A percentile compares a stretch with the other conserved stretches of the same genome.
Conservation (phyloP, 2,888 invertebrate genomes). For the Auanema freiburgensis region DNA sequence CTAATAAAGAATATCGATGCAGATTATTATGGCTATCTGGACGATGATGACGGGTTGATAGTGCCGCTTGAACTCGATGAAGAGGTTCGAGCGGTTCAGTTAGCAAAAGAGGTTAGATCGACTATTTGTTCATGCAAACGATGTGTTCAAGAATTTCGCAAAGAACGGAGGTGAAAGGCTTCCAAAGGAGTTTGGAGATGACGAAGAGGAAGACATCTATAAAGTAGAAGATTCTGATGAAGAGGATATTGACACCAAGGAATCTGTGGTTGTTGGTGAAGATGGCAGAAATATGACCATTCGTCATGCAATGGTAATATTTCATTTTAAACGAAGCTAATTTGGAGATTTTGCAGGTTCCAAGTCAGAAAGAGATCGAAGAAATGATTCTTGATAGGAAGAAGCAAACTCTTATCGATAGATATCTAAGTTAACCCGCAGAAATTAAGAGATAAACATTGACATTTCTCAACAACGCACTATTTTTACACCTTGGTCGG, state of each 20-base stretch:
- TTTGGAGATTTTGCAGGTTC: conserved; percentile 17
- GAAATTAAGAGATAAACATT: too few relatives aligned
- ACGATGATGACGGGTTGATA: conserved; percentile 95
- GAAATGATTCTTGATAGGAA: conserved; percentile 84
- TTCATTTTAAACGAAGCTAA: background rate
- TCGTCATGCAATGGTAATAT: conserved; percentile 55
- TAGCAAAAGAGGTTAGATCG: conserved; percentile 38
- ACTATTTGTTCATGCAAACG: too few relatives aligned
- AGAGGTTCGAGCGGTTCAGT: conserved; percentile 62
- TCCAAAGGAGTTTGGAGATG: conserved; percentile 29
- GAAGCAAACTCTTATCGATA: conserved; percentile 86
- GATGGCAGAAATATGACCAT: conserved; percentile 61
- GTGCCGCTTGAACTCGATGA: conserved; percentile 78
- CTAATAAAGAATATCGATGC: conserved; percentile 97
- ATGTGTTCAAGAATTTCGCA: conserved; percentile 34
- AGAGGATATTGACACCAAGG: conserved; percentile 61
- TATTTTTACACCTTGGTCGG: too few relatives aligned
- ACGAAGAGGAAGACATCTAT: conserved; percentile 56
- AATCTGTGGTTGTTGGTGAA: conserved; percentile 58
- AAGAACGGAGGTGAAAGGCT: conserved; percentile 45
- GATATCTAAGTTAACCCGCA: conserved; percentile 67
- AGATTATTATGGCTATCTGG: conserved; percentile 90
- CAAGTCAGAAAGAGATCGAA: conserved; percentile 70
- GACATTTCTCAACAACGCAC: too few relatives aligned
- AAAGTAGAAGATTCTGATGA: conserved; percentile 65